Evolutionary conservation across 2,888 invertebrate genomes (phyloP).

Genomic region (Griposia aprilina): DNA sequence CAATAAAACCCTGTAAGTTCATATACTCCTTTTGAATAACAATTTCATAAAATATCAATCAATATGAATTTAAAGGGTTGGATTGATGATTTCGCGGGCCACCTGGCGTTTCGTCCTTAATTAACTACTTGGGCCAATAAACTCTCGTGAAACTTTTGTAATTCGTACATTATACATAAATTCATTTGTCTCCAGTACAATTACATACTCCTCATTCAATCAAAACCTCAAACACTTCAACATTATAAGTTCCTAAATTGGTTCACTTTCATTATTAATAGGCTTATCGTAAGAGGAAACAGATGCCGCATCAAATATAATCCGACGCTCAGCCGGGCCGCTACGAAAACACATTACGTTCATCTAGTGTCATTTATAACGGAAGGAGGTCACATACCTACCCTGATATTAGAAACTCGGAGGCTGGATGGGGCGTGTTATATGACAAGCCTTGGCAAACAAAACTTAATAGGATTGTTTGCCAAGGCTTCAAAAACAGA

Average conservation of each 20-base stretch:
- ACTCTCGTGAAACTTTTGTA: too few species aligned
- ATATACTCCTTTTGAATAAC: too few species aligned
- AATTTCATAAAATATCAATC: too few species aligned
- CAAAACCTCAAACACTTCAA: background rate
- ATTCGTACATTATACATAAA: background rate
- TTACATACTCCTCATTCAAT: background rate
- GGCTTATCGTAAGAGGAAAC: slow-evolving; percentile 38
- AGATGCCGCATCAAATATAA: slow-evolving; percentile 46
- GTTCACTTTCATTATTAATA: slow-evolving; percentile 53
- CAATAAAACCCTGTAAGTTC: too few species aligned
- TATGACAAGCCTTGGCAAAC: slow-evolving; percentile 26
- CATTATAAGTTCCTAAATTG: slow-evolving; percentile 21
- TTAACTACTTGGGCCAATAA: background rate
- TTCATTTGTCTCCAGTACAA: background rate
- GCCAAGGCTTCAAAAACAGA: background rate
- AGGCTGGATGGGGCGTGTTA: slow-evolving; percentile 1
- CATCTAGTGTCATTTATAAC: slow-evolving; percentile 52
- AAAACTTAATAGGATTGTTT: background rate
- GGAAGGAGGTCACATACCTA: slow-evolving; percentile 52
- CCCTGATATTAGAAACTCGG: slow-evolving; percentile 38
- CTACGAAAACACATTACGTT: slow-evolving; percentile 54
- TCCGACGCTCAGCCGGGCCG: slow-evolving; percentile 21
- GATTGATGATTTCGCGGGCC: too few species aligned
- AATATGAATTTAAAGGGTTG: too few species aligned
- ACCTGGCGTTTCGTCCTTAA: too few species aligned